Evolutionary conservation across 2,797 vertebrate species (phyloP).

Genomic region (Myotis daubentonii): DNA sequence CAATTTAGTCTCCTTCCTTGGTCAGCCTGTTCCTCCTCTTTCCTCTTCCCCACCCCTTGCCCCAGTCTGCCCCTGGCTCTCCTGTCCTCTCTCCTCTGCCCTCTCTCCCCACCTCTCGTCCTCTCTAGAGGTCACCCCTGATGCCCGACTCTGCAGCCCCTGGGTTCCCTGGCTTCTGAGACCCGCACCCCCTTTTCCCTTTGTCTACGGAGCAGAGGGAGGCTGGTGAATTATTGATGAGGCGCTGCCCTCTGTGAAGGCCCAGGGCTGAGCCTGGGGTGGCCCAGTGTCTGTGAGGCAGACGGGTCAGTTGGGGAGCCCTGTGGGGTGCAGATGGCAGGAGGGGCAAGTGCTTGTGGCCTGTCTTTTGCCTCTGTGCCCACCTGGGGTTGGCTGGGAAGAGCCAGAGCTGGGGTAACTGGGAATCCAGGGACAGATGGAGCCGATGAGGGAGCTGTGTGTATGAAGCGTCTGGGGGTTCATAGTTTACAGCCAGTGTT

Average conservation of each 20-base stretch:
- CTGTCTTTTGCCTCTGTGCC: background rate
- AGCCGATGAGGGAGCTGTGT: conserved; percentile 13
- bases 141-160: background rate
- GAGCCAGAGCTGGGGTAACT: conserved; percentile 3
- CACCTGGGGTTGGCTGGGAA: conserved; percentile 61
- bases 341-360: background rate
- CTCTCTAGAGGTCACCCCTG: background rate
- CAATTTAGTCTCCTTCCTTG: background rate
- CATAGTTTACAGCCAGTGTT: conserved; percentile 5
- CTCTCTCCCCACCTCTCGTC: too few species aligned
- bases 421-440: conserved; percentile 57
- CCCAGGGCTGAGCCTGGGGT: background rate
- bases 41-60: too few species aligned
- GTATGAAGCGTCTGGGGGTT: conserved; percentile 50
- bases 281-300: background rate
- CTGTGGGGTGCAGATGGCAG: conserved; percentile 58
- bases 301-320: background rate
- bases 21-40: background rate
- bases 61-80: accelerated
- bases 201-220: conserved; percentile 78
- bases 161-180: background rate
- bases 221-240: conserved; percentile 84
- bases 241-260: accelerated
- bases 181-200: conserved; percentile 67
- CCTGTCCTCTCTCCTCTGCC: background rate